Percentiles rank a stretch among this genome's conserved stretches.
Evolutionary conservation across 2,113 vertebrate genomes (phyloP).

Genomic region (Mungos mungo): DNA sequence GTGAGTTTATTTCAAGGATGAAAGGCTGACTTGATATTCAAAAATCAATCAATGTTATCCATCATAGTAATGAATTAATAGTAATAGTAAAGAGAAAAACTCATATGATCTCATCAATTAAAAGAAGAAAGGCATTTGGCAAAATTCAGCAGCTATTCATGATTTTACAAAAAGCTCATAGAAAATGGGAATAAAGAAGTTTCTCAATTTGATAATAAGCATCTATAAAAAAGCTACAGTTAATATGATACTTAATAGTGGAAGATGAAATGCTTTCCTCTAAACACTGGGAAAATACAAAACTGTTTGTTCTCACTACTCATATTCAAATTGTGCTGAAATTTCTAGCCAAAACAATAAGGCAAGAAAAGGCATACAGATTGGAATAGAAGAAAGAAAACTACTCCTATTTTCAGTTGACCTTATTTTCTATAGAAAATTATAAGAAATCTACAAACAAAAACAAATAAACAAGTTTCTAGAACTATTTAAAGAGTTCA

Average conservation of each 20-base stretch:
- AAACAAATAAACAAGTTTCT: background rate
- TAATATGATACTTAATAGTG: background rate
- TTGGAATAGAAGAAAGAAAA: background rate
- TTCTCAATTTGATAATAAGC: background rate
- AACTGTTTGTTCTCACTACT: background rate
- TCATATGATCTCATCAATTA: background rate
- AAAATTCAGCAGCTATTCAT: background rate
- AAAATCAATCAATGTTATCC: background rate
- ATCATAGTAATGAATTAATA: background rate
- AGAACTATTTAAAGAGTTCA: background rate
- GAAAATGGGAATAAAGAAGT: background rate
- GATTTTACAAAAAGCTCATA: background rate
- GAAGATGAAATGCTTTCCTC: background rate
- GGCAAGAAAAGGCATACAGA: background rate
- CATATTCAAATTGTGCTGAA: background rate
- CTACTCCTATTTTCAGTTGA: background rate
- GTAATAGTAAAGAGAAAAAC: background rate
- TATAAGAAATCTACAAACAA: background rate
- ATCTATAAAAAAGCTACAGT: background rate
- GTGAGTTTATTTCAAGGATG: background rate
- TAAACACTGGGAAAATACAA: background rate
- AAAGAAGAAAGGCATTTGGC: background rate
- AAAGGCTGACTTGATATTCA: background rate
- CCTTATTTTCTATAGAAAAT: background rate
- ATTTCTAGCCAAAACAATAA: background rate